These are phyloP conservation scores for Galerucella calmariensis DNA, from an alignment of 2,888 invertebrate species.

Conservation along the genomic window DNA sequence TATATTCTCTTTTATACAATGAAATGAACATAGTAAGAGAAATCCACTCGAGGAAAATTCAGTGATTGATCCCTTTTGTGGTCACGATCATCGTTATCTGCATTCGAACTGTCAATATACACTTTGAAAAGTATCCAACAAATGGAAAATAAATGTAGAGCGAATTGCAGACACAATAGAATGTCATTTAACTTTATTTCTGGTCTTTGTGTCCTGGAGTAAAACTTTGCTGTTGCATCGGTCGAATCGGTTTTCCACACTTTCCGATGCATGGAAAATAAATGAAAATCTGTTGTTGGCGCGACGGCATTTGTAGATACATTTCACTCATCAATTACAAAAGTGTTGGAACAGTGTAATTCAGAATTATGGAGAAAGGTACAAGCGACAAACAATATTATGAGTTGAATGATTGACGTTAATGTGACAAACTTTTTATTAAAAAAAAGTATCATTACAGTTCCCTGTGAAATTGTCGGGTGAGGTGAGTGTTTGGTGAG, in stretches of 20 bases:
- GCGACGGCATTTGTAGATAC: neutral
- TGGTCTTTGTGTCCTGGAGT: slow-evolving; percentile 2
- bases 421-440: too few relatives aligned
- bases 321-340: neutral
- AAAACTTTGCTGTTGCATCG: slow-evolving; percentile 17
- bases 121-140: slow-evolving; percentile 26
- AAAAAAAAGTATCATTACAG: too few relatives aligned
- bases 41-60: slow-evolving; percentile 18
- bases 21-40: slow-evolving; percentile 5
- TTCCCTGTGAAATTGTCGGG: too few relatives aligned
- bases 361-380: too few relatives aligned
- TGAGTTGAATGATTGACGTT: too few relatives aligned
- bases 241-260: neutral
- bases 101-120: slow-evolving; percentile 34
- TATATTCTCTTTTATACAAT: slow-evolving; percentile 3
- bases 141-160: slow-evolving; percentile 32
- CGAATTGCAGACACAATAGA: slow-evolving; percentile 29
- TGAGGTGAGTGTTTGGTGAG: too few relatives aligned
- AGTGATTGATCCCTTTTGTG: slow-evolving; percentile 30
- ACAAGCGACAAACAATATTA: too few relatives aligned
- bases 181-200: slow-evolving; percentile 32
- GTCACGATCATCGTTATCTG: slow-evolving; percentile 30
- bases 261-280: neutral
- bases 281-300: slow-evolving; percentile 11
- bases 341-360: too few relatives aligned